Evolutionary conservation across 2,888 invertebrate species (phyloP).

Genomic region (Anticlea derivata): DNA sequence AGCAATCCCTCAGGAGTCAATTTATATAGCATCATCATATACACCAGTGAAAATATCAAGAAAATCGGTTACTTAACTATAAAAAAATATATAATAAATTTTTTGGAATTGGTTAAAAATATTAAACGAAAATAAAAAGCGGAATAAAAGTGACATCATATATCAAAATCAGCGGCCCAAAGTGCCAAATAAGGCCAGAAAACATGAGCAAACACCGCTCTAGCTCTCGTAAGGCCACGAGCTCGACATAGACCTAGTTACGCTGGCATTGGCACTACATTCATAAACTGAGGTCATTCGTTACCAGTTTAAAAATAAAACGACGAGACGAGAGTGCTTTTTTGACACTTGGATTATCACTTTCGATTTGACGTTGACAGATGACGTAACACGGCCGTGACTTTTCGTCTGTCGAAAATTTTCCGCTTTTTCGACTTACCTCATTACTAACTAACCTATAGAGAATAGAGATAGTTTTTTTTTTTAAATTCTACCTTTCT

Average conservation of each 20-base stretch:
- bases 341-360: constrained; percentile 49
- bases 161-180: constrained; percentile 28
- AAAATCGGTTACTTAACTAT: too few species aligned
- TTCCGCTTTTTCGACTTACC: background rate
- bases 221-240: constrained; percentile 62
- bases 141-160: constrained; percentile 17
- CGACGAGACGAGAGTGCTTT: constrained; percentile 50
- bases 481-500: too few species aligned
- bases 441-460: too few species aligned
- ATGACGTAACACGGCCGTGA: constrained; percentile 18
- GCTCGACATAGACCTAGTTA: constrained; percentile 81
- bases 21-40: too few species aligned
- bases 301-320: constrained; percentile 77
- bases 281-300: constrained; percentile 77
- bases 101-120: too few species aligned
- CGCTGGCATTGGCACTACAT: constrained; percentile 83
- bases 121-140: background rate
- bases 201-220: constrained; percentile 30
- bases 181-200: constrained; percentile 29
- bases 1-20: too few species aligned
- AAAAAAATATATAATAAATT: too few species aligned
- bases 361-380: constrained; percentile 22
- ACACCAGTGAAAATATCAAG: too few species aligned
- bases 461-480: too few species aligned
- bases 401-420: constrained; percentile 5